Evolutionary conservation across 2,113 vertebrate species (phyloP), one percentile per base, ranked within the genome.

Genomic region (Lethenteron reissneri): DNA sequence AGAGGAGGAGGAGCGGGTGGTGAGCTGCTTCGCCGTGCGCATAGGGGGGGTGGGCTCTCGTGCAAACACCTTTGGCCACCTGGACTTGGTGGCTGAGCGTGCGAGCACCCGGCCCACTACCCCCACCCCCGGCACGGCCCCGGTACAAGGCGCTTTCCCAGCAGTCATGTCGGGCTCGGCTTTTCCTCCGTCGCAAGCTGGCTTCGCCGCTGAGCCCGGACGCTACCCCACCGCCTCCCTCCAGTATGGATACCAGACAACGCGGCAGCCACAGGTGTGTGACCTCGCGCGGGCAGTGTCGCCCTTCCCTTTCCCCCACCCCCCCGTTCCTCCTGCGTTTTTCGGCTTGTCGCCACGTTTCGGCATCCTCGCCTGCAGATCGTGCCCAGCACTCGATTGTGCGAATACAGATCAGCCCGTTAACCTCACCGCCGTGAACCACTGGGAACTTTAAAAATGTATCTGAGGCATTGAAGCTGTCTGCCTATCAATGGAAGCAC

Each of bases 121-220:
- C 17, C 60, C 14, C 60, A 64, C 60, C 14, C 14, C 60, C 14
- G 14, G 60, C 14, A 64, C 60, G 60, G 14, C 14, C 60, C 60
- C 60, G 60, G 14, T 2, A 64, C 60, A 68, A 68, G 8, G 10
- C 64, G 64, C n/a, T 68, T 68, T 68, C 64, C 10, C 1, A 68
- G 64, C 64, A 11, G 64, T 81, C 84, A 99, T 97, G 94, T 99
- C 94, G 80, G 95, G 87, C 87, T 96, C 91, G 72, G 90, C 91
- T 82, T 99, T 92, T 79, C 86, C 92, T 83, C 82, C 87, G 75
- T 87, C 84, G 80, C 92, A 99, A 86, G 92, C 91, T 83, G 85
- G 86, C 76, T 99, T 94, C 84, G 91, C 88, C 84, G 82, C 85
- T 71, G 92, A 99, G 76, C 90, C 92, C 82, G 85, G 82, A 78